phyloP scores from a whole-genome alignment of 2,888 invertebrate species.

The Aproaerema taeniolella region DNA sequence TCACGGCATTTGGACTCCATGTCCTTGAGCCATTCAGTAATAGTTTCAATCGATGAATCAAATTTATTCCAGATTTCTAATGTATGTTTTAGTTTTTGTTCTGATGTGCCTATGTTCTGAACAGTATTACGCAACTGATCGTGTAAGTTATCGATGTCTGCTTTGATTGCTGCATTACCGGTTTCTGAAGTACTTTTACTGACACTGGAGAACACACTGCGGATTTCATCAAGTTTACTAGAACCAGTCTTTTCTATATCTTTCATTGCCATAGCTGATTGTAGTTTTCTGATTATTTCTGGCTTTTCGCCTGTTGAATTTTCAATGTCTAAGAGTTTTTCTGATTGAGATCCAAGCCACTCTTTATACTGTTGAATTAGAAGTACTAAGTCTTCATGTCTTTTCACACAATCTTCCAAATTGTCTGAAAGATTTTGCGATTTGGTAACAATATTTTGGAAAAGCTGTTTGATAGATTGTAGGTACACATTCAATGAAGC shows the following conservation, averaged over 20 bases:
- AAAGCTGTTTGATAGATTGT: constrained; percentile 92
- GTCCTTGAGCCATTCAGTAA: constrained; percentile 91
- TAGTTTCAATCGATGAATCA: constrained; percentile 86
- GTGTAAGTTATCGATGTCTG: constrained; percentile 84
- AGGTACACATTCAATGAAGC: constrained; percentile 90
- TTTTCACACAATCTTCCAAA: constrained; percentile 90
- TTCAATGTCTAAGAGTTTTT: constrained; percentile 88
- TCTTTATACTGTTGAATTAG: constrained; percentile 86
- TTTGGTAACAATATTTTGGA: constrained; percentile 91
- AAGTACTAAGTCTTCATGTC: constrained; percentile 88
- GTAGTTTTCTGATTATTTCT: constrained; percentile 86
- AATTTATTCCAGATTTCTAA: constrained; percentile 92
- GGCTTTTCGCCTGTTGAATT: constrained; percentile 90
- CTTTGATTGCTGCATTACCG: constrained; percentile 84
- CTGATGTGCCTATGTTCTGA: constrained; percentile 80
- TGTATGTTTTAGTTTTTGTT: constrained; percentile 85
- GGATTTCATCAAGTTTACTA: constrained; percentile 81
- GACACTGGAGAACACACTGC: constrained; percentile 80
- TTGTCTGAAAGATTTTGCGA: constrained; percentile 91
- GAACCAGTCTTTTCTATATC: constrained; percentile 81
- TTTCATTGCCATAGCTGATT: constrained; percentile 79
- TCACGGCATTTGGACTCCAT: constrained; percentile 92
- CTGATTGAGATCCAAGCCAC: constrained; percentile 88
- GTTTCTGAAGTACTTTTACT: constrained; percentile 88
- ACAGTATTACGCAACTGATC: constrained; percentile 82